Conservation (phyloP, 2,797 vertebrate genomes). For the Sebastes cheni region DNA sequence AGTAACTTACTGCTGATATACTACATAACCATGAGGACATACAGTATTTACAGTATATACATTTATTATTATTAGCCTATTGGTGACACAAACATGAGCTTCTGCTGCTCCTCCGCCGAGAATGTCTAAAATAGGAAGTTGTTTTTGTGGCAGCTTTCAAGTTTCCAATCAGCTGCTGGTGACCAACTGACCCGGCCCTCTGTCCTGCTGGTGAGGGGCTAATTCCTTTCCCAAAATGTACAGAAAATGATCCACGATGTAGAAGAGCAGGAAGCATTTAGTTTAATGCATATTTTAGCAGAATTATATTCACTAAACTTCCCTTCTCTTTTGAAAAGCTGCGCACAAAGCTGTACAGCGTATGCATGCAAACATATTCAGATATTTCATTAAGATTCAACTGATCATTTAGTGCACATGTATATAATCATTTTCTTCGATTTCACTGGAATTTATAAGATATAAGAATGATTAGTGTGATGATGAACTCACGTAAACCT, state of each 20-base stretch:
- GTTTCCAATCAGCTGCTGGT: conserved; percentile 52
- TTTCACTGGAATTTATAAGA: not conserved
- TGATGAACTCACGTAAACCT: not conserved
- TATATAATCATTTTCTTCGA: not conserved
- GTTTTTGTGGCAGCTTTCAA: conserved; percentile 50
- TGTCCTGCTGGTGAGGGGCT: conserved; percentile 1
- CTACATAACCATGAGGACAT: not conserved
- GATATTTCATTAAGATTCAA: not conserved
- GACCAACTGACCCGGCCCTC: conserved; percentile 17
- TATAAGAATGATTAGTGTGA: not conserved
- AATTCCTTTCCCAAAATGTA: conserved; percentile 1
- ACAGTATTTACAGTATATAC: conserved; percentile 10
- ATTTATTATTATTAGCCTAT: not conserved
- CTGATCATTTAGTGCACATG: not conserved
- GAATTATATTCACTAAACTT: not conserved
- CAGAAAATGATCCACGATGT: not conserved
- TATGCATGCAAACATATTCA: not conserved
- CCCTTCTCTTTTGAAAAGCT: not conserved
- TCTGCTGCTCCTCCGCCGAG: conserved; percentile 17
- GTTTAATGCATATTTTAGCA: not conserved
- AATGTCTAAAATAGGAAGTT: conserved; percentile 49
- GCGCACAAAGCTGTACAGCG: too few relatives aligned
- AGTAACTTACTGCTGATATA: not conserved
- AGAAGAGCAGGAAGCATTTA: not conserved
- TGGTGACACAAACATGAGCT: conserved; percentile 10